Conservation (phyloP, 2,888 invertebrate genomes). For the Erannis defoliaria region DNA sequence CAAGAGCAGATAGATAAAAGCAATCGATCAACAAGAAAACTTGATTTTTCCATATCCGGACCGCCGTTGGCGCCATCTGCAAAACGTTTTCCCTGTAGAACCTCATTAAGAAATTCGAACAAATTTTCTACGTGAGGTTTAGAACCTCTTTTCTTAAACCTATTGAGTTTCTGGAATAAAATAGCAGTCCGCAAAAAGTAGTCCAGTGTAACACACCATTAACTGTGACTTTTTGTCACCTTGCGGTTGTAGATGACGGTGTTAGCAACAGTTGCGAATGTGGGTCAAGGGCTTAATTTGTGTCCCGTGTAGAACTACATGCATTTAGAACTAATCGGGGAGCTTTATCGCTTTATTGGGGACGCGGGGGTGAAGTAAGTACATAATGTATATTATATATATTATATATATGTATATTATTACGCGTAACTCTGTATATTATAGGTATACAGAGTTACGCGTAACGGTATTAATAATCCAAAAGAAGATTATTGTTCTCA, state of each 20-base stretch:
- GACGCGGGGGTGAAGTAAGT: background rate
- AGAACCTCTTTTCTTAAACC: background rate
- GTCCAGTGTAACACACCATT: background rate
- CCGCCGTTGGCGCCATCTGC: too few species aligned
- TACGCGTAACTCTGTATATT: too few species aligned
- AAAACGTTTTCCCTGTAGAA: too few species aligned
- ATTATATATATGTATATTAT: background rate
- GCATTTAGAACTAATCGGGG: conserved; percentile 3
- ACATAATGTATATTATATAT: background rate
- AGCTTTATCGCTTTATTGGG: background rate
- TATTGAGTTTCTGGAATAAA: background rate
- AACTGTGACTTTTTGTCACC: conserved; percentile 3
- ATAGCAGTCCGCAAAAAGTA: background rate
- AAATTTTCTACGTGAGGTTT: too few species aligned
- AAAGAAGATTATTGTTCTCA: too few species aligned
- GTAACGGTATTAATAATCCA: too few species aligned
- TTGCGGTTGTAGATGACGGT: background rate
- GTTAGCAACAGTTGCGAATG: conserved; percentile 3
- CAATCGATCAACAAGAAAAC: too few species aligned
- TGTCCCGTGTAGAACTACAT: background rate
- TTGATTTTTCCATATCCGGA: too few species aligned
- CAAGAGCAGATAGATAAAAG: too few species aligned
- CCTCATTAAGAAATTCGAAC: too few species aligned
- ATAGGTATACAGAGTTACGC: too few species aligned
- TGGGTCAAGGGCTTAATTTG: conserved; percentile 10